These are phyloP conservation scores for Cinclus cinclus DNA, from an alignment of 2,113 vertebrate genomes.

Conservation along the genomic window DNA sequence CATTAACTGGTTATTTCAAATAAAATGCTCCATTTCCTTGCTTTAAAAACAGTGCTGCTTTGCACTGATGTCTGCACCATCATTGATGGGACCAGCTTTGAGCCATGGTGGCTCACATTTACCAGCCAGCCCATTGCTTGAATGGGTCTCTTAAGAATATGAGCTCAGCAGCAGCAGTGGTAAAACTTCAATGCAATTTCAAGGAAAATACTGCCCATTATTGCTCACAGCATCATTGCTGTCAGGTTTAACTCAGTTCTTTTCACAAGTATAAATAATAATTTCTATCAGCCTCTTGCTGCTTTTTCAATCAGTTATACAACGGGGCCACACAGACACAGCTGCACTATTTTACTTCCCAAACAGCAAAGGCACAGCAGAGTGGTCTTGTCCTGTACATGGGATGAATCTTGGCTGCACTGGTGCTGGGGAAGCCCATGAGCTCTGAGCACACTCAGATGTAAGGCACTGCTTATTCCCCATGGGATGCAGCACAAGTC, in stretches of 20 bases:
- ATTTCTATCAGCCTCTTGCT: not conserved
- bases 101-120: fast-evolving
- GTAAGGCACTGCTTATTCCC: not conserved
- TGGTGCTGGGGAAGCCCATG: not conserved
- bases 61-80: not conserved
- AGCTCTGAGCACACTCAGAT: not conserved
- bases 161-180: not conserved
- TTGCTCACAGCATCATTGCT: not conserved
- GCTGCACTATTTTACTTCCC: not conserved
- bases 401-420: not conserved
- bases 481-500: not conserved
- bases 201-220: not conserved
- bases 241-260: not conserved
- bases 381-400: not conserved
- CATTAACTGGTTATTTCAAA: not conserved
- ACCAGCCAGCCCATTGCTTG: not conserved
- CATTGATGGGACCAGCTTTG: not conserved
- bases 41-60: not conserved
- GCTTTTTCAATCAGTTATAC: not conserved
- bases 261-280: not conserved
- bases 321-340: fast-evolving
- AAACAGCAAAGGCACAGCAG: not conserved
- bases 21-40: not conserved
- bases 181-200: not conserved
- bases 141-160: not conserved